Evolutionary conservation across 2,888 invertebrate genomes (phyloP), one percentile per base, ranked within the genome.

Genomic region (Torymus auratus): DNA sequence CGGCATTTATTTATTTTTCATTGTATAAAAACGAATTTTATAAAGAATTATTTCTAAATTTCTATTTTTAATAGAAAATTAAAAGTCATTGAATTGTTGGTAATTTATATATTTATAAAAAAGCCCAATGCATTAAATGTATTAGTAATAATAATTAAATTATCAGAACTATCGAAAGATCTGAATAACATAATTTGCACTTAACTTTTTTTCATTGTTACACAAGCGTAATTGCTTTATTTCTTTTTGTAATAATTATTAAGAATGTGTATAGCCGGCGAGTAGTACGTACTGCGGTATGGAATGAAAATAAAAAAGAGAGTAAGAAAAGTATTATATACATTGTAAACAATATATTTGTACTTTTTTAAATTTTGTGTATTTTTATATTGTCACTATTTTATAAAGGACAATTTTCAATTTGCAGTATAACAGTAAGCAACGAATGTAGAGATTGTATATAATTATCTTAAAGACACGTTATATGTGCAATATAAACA

Each of bases 241-340:
- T 50, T 50, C 50, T 69, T 52, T 20, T 55, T 28, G 41, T 41
- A 41, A 41, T 5, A 41, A 41, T 41, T 41, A 41, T 41, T 41
- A 41, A 41, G 7, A 41, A 41, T 41, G 5, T 41, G 7, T 41
- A 41, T 41, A 41, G 41, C 41, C 41, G 41, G 41, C 41, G 5
- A 41, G 41, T 41, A 41, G 41, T 41, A 10, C 41, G 7, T 15
- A 12, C 17, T 52, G 61, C 60, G 52, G 17, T 62, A 60, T 62
- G n/a, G 50, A 78, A 13, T 5, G 55, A 28, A 64, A 74, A 64
- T 10, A 15, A 62, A 70, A 68, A 55, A 56, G 60, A 64, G 41
- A 67, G 15, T 3, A 67, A 55, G 41, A 65, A 60, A 78, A 81
- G 78, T 78, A 81, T 81, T 81, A 81, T 41, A 41, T 78, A 74